Percentiles rank a stretch among this genome's conserved stretches.
Conservation (phyloP, 2,888 invertebrate genomes). For the Torymus aiolomorphi region DNA sequence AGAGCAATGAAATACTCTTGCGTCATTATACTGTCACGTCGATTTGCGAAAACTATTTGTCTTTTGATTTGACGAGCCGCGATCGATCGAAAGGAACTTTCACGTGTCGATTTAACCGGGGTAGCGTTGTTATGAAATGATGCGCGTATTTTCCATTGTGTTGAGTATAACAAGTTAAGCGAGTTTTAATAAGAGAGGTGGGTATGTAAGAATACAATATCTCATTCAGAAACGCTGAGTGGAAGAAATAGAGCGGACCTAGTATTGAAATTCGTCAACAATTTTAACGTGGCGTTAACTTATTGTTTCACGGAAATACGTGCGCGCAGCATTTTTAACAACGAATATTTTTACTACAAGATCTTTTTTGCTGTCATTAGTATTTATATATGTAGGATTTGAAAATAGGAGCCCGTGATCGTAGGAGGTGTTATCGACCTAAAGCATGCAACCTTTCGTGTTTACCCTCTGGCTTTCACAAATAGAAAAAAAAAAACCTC, state of each 20-base stretch:
- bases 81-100: too few species aligned
- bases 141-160: too few species aligned
- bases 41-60: too few species aligned
- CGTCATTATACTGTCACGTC: too few species aligned
- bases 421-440: constrained; percentile 9
- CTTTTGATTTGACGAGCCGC: too few species aligned
- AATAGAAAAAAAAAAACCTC: neutral
- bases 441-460: constrained; percentile 8
- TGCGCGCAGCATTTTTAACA: neutral
- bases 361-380: neutral
- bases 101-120: too few species aligned
- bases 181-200: too few species aligned
- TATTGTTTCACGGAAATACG: neutral
- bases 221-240: neutral
- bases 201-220: too few species aligned
- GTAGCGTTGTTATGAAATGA: too few species aligned
- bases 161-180: too few species aligned
- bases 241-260: neutral
- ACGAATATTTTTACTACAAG: neutral
- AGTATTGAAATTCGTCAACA: neutral
- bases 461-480: neutral
- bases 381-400: constrained; percentile 12
- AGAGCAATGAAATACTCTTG: too few species aligned
- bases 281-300: neutral
- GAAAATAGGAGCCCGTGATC: neutral